Percentiles rank a stretch among this genome's conserved stretches.
phyloP scores from a whole-genome alignment of 2,797 vertebrate genomes.

The Paedocypris micromegethes region DNA sequence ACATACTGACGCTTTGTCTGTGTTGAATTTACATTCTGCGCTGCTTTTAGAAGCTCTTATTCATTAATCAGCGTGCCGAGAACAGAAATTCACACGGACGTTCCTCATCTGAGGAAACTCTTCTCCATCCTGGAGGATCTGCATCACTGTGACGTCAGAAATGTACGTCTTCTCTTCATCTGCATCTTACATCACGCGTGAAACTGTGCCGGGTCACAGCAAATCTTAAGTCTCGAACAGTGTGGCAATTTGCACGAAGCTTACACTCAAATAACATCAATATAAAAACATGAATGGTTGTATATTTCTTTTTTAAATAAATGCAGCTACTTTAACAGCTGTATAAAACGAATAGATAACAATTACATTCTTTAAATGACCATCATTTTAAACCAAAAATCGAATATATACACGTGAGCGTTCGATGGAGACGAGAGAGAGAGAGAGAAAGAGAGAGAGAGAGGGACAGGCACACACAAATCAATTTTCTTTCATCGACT shows the following conservation, averaged over 20 bases:
- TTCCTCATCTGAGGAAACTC: constrained; percentile 1
- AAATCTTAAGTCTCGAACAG: too few relatives aligned
- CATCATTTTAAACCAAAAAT: too few relatives aligned
- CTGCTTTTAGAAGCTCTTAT: constrained; percentile 31
- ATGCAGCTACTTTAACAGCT: too few relatives aligned
- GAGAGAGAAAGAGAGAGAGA: neutral
- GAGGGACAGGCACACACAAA: neutral
- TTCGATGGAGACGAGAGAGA: too few relatives aligned
- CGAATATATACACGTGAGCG: too few relatives aligned
- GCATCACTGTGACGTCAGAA: constrained; percentile 62
- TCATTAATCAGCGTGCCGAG: constrained; percentile 28
- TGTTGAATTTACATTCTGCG: constrained; percentile 28
- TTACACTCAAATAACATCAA: too few relatives aligned
- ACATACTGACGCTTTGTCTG: constrained; percentile 38
- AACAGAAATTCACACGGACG: constrained; percentile 7
- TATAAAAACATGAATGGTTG: too few relatives aligned
- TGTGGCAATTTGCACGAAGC: too few relatives aligned
- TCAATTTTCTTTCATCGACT: neutral
- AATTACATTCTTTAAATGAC: too few relatives aligned
- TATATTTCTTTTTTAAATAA: too few relatives aligned
- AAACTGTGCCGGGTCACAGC: neutral
- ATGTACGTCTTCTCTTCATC: constrained; percentile 34
- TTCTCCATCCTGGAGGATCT: constrained; percentile 32
- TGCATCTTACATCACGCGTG: constrained; percentile 11
- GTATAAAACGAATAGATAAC: too few relatives aligned